phyloP scores from a whole-genome alignment of 92 coral and sea anemone genomes.

The Paragorgia papillata region DNA sequence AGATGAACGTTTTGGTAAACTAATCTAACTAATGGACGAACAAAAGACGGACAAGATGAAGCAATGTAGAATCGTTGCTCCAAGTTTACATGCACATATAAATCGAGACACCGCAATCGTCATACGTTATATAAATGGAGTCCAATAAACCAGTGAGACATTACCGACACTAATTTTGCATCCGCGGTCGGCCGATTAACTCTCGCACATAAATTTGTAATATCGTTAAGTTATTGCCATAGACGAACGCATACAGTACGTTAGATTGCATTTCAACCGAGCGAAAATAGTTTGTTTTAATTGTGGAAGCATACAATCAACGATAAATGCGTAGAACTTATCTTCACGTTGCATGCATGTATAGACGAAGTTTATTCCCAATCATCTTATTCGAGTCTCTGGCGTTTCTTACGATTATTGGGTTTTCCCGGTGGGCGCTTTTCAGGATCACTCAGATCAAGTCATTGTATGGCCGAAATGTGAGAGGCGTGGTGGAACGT shows the following conservation, averaged over 20 bases:
- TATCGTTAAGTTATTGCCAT: slow-evolving; percentile 34
- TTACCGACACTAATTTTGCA: not conserved
- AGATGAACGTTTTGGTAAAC: slow-evolving; percentile 8
- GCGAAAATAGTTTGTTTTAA: slow-evolving; percentile 14
- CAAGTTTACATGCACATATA: not conserved
- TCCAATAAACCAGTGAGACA: not conserved
- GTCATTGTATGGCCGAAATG: too few species aligned
- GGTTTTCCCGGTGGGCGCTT: too few species aligned
- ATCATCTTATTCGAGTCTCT: too few species aligned
- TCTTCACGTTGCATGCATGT: too few species aligned
- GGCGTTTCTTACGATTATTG: too few species aligned
- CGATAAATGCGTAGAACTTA: too few species aligned
- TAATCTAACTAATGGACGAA: slow-evolving; percentile 24
- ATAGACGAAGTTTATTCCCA: too few species aligned
- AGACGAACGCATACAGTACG: slow-evolving; percentile 17
- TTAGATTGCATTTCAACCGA: not conserved
- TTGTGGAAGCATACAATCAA: slow-evolving; percentile 9
- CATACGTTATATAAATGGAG: not conserved
- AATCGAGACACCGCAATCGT: not conserved
- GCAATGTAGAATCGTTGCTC: not conserved
- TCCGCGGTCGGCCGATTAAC: not conserved
- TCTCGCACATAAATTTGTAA: slow-evolving; percentile 17
- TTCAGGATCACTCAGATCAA: too few species aligned
- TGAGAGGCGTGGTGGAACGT: too few species aligned
- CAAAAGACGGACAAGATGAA: not conserved